Evolutionary conservation across 2,113 vertebrate species (phyloP).

Genomic region (Esox niger): DNA sequence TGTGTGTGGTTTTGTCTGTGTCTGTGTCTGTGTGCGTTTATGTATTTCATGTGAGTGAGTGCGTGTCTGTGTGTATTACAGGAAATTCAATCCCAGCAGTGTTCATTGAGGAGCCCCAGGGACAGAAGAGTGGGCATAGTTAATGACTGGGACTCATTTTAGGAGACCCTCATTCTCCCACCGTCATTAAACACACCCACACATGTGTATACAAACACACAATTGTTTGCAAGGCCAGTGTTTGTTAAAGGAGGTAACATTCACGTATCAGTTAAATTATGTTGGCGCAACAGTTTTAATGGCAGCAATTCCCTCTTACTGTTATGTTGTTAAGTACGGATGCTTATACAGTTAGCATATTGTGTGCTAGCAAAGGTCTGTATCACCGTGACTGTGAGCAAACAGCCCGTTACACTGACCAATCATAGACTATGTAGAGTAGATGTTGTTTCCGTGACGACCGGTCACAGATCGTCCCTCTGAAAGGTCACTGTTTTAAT

Average conservation of each 20-base stretch:
- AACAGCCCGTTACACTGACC: constrained; percentile 20
- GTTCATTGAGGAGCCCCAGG: constrained; percentile 37
- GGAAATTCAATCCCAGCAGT: constrained; percentile 43
- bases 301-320: neutral
- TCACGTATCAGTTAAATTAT: constrained; percentile 1
- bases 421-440: neutral
- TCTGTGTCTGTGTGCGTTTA: too few relatives aligned
- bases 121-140: constrained; percentile 40
- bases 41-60: too few relatives aligned
- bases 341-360: neutral
- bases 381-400: constrained; percentile 20
- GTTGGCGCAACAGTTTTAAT: neutral
- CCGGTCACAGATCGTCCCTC: constrained; percentile 24
- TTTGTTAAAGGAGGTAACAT: constrained; percentile 27
- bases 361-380: neutral
- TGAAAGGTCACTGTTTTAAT: constrained; percentile 59
- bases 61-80: constrained; percentile 22
- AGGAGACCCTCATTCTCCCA: constrained; percentile 29
- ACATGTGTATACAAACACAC: neutral
- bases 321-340: neutral
- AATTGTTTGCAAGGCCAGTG: constrained; percentile 2
- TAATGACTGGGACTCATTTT: constrained; percentile 31
- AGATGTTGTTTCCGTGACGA: constrained; percentile 49
- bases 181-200: constrained; percentile 21
- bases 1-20: too few relatives aligned